Evolutionary conservation across 1,140 invertebrate genomes (phyloP), one percentile per base, ranked within the genome.

Genomic region (Latrodectus geometricus): DNA sequence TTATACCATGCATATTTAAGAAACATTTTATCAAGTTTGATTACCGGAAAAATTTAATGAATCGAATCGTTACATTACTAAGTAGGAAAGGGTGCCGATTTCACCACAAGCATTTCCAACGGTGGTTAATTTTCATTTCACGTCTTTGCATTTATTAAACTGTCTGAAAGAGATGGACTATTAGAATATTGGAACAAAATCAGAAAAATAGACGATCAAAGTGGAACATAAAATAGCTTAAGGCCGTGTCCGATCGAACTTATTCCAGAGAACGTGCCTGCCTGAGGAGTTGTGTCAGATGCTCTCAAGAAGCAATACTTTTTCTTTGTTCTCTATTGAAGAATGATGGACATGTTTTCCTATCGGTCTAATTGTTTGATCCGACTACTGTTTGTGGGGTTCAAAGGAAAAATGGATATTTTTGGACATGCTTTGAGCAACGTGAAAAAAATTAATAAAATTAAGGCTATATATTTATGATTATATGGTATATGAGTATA

Each of bases 211-310:
- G 54, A 14, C 21, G n/a, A 17, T 52, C 15, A 23, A 84, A 84
- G 49, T 84, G 82, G 82, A 84, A 84, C 82, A 69, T 49, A 50
- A 17, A 35, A 9, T 76, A 8, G n/a, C 82, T 69, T 35, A 20
- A 54, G 52, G 73, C 72, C 14, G 49, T 72, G 69, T 83, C 65
- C 82, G 72, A 84, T 84, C 82, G 82, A 84, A 84, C 82, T 70
- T 74, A 65, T 49, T 74, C 70, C 61, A 74, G 70, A 54, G 70
- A 70, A 65, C 23, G 21, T 70, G 68, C 56, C 73, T 84, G 82
- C 82, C 82, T 23, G 73, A 35, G 81, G 82, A 66, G 54, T 35
- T 15, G 23, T 54, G 82, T 84, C 73, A 54, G 20, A 82, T 49
- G 73, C 50, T n/a, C 52, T 75, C 52, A 35, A 75, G 21, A 11